Base-by-base conservation (phyloP, 2,888 invertebrate species). In the Archips xylosteana region DNA sequence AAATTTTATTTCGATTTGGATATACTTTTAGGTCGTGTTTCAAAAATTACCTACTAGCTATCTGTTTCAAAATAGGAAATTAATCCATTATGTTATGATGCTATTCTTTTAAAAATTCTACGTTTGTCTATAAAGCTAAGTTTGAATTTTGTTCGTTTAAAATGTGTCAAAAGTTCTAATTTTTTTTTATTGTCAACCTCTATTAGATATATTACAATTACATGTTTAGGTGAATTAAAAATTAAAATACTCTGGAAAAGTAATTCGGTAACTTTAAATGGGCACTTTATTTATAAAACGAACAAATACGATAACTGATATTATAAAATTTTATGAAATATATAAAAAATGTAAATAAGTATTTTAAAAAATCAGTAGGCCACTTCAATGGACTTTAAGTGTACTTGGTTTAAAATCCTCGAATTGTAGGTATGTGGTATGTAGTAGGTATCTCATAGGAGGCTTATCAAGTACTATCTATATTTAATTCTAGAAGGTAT, bases 121-220 rank as follows among this genome's bases (percentile, higher is more conserved):
- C 34, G 9, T 51, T 65, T 51, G n/a, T 45, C 49, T 63, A 32
- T 47, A 49, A 63, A 32, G 32, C 60, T 69, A 73, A 42, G 15
- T 8, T 39, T 69, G 13, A 68, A 71, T 65, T 70, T 60, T 42
- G 51, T 65, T 54, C 42, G 42, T 65, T 74, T 15, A 71, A 75
- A 72, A 75, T 65, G 68, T 68, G 75, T 75, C 71, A 42, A 68
- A 68, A 71, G 15, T 57, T 10, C n/a, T 61, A 62, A 67, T 1
- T 47, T 36, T 61, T 9, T 54, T 61, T 75, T 75, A 75, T 75
- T 72, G 75, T 75, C 75, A 54, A 54, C 54, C 70, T 65, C 70
- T 65, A 65, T 13, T 63, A 36, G 9, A 60, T 61, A 32, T 54
- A 39, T 47, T 45, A 63, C 59, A 23, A 45, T 70, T 54, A 59